Evolutionary conservation across 2,113 vertebrate species (phyloP), one percentile per base, ranked within the genome.

Genomic region (Nothoprocta pentlandii): DNA sequence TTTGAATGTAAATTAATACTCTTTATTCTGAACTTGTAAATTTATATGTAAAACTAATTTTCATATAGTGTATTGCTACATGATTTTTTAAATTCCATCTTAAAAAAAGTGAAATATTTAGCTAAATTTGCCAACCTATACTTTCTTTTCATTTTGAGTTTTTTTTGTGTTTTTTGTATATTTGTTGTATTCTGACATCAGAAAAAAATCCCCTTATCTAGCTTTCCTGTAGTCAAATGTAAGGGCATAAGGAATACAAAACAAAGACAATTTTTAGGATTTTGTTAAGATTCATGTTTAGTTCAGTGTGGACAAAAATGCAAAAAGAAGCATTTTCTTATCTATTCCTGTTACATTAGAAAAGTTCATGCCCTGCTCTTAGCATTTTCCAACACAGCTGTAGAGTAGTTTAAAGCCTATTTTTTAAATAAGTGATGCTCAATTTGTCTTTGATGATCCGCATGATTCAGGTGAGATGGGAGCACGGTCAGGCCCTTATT

Each of bases 401-500:
- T 98, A 98, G 97, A 98, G 97, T 98, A 98, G 97, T 98, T 98
- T 98, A 98, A 98, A 98, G 98, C 98, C 98, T 98, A 98, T 98
- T 98, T 98, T 98, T 98, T 96, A 98, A 98, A 98, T 98, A 98
- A 98, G 98, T 97, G 97, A 97, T 98, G 97, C 98, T 98, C 98
- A 98, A 98, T 98, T 98, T 98, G 98, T 98, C 98, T 98, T 98
- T 98, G 98, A 98, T 98, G 98, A 98, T 98, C 98, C 98, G 97
- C 94, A 98, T 98, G 98, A 98, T 98, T 98, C 98, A 99, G 98
- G 98, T 99, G 98, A 98, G 98, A 98, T 98, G 97, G 97, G 97
- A 98, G 98, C 98, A 98, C 92, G 95, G 98, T 98, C 95, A 91
- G 98, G 97, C 97, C 97, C 98, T 97, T 75, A 98, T 98, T 98